phyloP scores from a whole-genome alignment of 2,113 vertebrate species.

The Cyprinodon variegatus region DNA sequence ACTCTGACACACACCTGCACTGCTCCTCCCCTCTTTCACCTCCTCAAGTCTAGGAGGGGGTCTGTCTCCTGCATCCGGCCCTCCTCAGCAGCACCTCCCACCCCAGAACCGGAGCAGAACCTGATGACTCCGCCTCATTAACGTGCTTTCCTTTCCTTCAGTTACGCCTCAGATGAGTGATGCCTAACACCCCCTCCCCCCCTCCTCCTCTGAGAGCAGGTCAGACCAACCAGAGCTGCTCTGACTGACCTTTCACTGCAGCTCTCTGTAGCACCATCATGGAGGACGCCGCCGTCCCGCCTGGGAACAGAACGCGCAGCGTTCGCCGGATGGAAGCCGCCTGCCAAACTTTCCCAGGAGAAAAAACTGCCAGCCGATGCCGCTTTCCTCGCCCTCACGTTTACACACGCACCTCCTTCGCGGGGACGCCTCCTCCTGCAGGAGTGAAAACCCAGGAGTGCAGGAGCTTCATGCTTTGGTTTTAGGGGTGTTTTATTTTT shows the following conservation, averaged over 20 bases:
- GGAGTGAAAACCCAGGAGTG: not conserved
- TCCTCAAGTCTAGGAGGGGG: conserved; percentile 43
- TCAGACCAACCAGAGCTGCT: conserved; percentile 10
- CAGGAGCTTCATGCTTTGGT: conserved; percentile 4
- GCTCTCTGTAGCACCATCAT: not conserved
- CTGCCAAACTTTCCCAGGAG: conserved; percentile 53
- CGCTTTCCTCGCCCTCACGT: conserved; percentile 31
- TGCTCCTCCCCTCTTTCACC: conserved; percentile 47
- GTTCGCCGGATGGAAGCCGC: conserved; percentile 14
- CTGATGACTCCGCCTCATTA: conserved; percentile 31
- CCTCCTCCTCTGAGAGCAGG: conserved; percentile 20
- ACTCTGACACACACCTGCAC: conserved; percentile 41
- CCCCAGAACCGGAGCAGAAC: not conserved
- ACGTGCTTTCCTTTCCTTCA: conserved; percentile 56
- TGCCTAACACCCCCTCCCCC: conserved; percentile 15
- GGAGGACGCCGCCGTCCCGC: no score
- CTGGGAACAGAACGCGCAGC: not conserved
- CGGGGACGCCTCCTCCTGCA: not conserved
- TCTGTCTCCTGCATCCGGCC: conserved; percentile 7
- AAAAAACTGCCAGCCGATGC: conserved; percentile 66
- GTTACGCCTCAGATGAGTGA: conserved; percentile 51
- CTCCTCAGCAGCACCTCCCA: no score
- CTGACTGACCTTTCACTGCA: not conserved
- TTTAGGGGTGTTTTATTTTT: conserved; percentile 2
- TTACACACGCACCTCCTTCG: conserved; percentile 58